phyloP scores from a whole-genome alignment of 2,888 invertebrate species.

The Meiosimyza decipiens region DNA sequence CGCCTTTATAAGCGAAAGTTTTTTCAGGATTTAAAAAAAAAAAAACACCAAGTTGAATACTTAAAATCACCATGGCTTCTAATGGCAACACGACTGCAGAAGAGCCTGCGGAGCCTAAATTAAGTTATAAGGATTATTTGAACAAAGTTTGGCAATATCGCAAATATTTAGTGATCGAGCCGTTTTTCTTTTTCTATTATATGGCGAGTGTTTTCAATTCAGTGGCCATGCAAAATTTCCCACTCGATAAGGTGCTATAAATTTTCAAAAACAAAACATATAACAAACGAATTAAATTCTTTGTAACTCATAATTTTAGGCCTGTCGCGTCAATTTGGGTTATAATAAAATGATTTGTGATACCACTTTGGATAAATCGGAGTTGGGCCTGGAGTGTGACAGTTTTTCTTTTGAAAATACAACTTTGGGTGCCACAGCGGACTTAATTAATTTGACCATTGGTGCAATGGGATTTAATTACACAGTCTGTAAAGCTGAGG shows the following conservation, averaged over 20 bases:
- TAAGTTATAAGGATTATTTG: slow-evolving; percentile 57
- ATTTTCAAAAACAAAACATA: neutral
- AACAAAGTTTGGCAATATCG: slow-evolving; percentile 62
- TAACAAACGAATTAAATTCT: neutral
- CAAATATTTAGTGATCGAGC: slow-evolving; percentile 62
- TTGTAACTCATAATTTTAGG: slow-evolving; percentile 44
- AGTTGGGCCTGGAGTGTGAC: slow-evolving; percentile 61
- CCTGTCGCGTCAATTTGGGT: slow-evolving; percentile 64
- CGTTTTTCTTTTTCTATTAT: slow-evolving; percentile 62
- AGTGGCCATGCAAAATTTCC: slow-evolving; percentile 63
- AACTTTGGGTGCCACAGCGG: slow-evolving; percentile 50
- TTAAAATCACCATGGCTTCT: too few species aligned
- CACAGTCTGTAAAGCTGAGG: slow-evolving; percentile 65
- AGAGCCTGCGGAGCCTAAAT: slow-evolving; percentile 35
- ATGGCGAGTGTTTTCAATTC: slow-evolving; percentile 62
- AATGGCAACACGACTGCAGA: neutral
- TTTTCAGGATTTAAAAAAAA: too few species aligned
- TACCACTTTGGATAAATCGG: slow-evolving; percentile 62
- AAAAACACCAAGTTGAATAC: neutral
- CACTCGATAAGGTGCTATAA: slow-evolving; percentile 58
- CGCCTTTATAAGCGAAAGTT: neutral
- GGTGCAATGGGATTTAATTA: slow-evolving; percentile 55
- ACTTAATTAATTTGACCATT: slow-evolving; percentile 46
- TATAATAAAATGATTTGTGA: slow-evolving; percentile 58
- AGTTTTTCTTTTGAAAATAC: slow-evolving; percentile 54